Conservation (phyloP, 2,888 invertebrate genomes). For the Hemithea aestivaria region DNA sequence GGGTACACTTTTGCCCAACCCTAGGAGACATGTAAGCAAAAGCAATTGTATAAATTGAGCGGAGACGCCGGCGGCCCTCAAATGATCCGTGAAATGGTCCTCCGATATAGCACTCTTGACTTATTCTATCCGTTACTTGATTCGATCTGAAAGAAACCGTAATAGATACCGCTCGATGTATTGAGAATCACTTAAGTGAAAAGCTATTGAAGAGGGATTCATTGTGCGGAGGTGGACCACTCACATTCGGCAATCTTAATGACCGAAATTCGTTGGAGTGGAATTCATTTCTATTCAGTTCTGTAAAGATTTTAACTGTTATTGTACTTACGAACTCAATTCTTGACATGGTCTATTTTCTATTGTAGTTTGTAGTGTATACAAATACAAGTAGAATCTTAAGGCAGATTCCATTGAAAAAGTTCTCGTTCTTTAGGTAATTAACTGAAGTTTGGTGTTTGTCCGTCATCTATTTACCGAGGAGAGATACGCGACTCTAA, state of each 20-base stretch:
- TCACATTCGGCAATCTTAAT: slow-evolving; percentile 22
- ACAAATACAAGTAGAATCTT: no score
- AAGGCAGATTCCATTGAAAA: no score
- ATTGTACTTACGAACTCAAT: slow-evolving; percentile 2
- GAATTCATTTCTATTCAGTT: slow-evolving; percentile 7
- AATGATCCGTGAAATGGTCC: slow-evolving; percentile 51
- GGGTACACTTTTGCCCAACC: slow-evolving; percentile 8
- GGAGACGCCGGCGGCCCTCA: slow-evolving; percentile 33
- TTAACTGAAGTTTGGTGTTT: no score
- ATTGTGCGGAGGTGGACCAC: slow-evolving; percentile 18
- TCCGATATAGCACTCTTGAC: slow-evolving; percentile 46
- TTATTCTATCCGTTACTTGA: slow-evolving; percentile 49
- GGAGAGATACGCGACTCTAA: no score
- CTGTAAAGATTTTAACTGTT: slow-evolving; percentile 12
- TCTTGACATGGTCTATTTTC: no score
- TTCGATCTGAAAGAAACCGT: slow-evolving; percentile 38
- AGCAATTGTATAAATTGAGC: slow-evolving; percentile 51
- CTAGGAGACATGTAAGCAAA: slow-evolving; percentile 28
- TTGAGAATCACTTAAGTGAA: slow-evolving; percentile 35
- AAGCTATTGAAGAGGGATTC: slow-evolving; percentile 22
- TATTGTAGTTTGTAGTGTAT: no score
- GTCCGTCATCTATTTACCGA: no score
- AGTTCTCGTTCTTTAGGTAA: no score
- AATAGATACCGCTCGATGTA: slow-evolving; percentile 34
- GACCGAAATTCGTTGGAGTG: slow-evolving; percentile 14